Conservation (phyloP, 2,888 invertebrate genomes). For the Miltochrista miniata region DNA sequence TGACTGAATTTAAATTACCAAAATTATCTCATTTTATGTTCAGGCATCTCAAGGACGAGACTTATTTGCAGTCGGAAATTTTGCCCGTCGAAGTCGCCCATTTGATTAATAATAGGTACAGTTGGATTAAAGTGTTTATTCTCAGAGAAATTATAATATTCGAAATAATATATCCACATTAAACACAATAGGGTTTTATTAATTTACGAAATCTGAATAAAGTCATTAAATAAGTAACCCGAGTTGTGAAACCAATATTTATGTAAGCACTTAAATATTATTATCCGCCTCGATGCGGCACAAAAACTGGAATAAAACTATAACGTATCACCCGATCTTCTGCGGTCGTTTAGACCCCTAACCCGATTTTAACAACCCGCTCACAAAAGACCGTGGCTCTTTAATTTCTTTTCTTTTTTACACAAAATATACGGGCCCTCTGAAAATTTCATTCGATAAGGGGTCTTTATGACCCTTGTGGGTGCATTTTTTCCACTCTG, state of each 20-base stretch:
- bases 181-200: too few species aligned
- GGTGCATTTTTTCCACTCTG: constrained; percentile 31
- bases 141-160: too few species aligned
- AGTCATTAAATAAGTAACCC: constrained; percentile 4
- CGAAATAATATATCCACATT: too few species aligned
- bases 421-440: constrained; percentile 35
- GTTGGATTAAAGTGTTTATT: too few species aligned
- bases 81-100: too few species aligned
- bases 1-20: too few species aligned
- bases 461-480: constrained; percentile 34
- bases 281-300: background rate
- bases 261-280: constrained; percentile 4
- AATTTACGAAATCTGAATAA: constrained; percentile 16
- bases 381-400: constrained; percentile 23
- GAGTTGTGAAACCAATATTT: constrained; percentile 9
- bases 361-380: constrained; percentile 25
- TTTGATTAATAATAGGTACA: too few species aligned
- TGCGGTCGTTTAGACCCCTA: constrained; percentile 16
- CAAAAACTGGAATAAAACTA: constrained; percentile 1
- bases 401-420: constrained; percentile 24
- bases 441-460: constrained; percentile 20
- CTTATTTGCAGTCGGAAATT: too few species aligned
- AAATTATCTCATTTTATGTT: too few species aligned
- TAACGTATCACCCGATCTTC: constrained; percentile 10
- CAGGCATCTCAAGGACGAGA: too few species aligned